A percentile compares a stretch with the other conserved stretches of the same genome.
Evolutionary conservation across 2,113 vertebrate species (phyloP).

Genomic region (Callopanchax toddi): DNA sequence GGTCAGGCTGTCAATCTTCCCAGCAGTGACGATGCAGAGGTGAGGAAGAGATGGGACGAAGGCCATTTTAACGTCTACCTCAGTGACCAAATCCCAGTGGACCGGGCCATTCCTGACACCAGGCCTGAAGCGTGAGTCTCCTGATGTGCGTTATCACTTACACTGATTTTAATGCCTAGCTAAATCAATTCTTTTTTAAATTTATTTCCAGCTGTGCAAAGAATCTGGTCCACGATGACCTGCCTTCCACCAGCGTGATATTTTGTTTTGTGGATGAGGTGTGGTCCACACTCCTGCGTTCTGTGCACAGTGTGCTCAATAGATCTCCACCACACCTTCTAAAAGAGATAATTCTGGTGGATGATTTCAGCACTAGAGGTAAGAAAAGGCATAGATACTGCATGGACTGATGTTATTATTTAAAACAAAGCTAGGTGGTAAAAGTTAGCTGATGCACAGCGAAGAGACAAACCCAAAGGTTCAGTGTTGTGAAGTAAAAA

Average conservation of each 20-base stretch:
- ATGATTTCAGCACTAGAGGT: conserved; percentile 96
- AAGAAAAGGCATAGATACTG: not conserved
- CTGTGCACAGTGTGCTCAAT: conserved; percentile 93
- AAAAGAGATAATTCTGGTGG: conserved; percentile 92
- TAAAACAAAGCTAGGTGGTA: too few species aligned
- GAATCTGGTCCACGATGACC: conserved; percentile 83
- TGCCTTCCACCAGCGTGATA: conserved; percentile 91
- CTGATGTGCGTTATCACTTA: not conserved
- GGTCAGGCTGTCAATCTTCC: conserved; percentile 82
- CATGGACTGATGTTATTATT: too few species aligned
- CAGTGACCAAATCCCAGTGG: conserved; percentile 93
- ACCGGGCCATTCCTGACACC: conserved; percentile 90
- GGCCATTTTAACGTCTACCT: conserved; percentile 96
- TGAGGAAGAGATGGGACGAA: conserved; percentile 89
- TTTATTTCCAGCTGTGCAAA: conserved; percentile 84
- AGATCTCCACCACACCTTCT: conserved; percentile 89
- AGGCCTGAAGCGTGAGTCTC: conserved; percentile 88
- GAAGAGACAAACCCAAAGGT: too few species aligned
- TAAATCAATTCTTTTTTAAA: not conserved
- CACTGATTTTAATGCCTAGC: not conserved
- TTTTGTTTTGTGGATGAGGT: conserved; percentile 99
- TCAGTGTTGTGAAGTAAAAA: too few species aligned
- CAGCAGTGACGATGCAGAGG: conserved; percentile 79
- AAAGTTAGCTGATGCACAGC: too few species aligned
- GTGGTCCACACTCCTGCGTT: conserved; percentile 95